Conservation (phyloP, 2,113 vertebrate genomes). For the Spea bombifrons region DNA sequence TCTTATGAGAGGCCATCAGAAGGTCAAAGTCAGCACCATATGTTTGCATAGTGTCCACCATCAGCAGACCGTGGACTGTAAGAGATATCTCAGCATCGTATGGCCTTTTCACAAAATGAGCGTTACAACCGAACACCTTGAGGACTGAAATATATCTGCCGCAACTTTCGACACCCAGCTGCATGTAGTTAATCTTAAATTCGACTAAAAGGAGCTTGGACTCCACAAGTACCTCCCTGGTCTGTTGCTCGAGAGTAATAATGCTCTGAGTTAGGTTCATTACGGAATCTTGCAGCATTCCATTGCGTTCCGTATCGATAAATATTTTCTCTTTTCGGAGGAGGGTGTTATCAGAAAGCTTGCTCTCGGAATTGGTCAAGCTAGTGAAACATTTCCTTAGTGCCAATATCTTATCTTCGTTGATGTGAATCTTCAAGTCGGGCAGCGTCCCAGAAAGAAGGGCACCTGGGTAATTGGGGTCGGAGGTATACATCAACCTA, state of each 20-base stretch:
- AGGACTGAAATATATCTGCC: slow-evolving; percentile 95
- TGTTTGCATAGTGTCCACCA: slow-evolving; percentile 94
- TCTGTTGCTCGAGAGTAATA: slow-evolving; percentile 86
- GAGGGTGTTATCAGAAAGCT: slow-evolving; percentile 65
- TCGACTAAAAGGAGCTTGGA: slow-evolving; percentile 91
- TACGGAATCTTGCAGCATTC: slow-evolving; percentile 84
- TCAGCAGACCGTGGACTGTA: slow-evolving; percentile 88
- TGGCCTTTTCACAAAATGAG: slow-evolving; percentile 92
- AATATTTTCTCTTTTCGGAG: slow-evolving; percentile 84
- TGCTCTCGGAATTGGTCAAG: slow-evolving; percentile 70
- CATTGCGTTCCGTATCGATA: slow-evolving; percentile 72
- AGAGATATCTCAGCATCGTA: slow-evolving; percentile 91
- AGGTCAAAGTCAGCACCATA: slow-evolving; percentile 96
- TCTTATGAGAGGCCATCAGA: slow-evolving; percentile 94
- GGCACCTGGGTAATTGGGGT: slow-evolving; percentile 89
- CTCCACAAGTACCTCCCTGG: slow-evolving; percentile 89
- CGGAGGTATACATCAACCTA: slow-evolving; percentile 89
- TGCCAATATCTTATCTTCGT: slow-evolving; percentile 91
- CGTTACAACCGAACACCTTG: slow-evolving; percentile 93
- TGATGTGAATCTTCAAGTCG: slow-evolving; percentile 94
- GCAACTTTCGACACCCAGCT: slow-evolving; percentile 88
- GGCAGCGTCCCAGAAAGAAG: slow-evolving; percentile 89
- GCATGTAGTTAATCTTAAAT: slow-evolving; percentile 95
- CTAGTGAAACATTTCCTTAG: slow-evolving; percentile 81
- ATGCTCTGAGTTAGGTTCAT: slow-evolving; percentile 92